Evolutionary conservation across 1,140 invertebrate species (phyloP), one percentile per base, ranked within the genome.

Genomic region (Aphaenogaster floridana): DNA sequence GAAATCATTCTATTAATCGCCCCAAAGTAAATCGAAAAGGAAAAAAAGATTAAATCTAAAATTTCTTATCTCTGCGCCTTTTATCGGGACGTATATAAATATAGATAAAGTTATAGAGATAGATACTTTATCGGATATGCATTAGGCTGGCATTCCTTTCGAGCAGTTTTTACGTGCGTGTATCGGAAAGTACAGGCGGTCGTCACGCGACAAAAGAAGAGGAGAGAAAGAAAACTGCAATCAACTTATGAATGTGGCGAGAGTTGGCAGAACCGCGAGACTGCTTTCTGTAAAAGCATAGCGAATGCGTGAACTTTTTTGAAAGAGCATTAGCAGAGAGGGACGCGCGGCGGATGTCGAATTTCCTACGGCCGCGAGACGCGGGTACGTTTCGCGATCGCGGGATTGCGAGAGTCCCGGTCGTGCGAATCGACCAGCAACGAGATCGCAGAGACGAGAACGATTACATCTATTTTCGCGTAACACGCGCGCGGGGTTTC

Each of bases 381-480:
- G 63, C 15, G n/a, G 28, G 48, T 52, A 54, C 63, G 17, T 63
- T 61, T 61, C 17, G 54, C 45, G 15, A 28, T 11, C 48, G 15
- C 50, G 15, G 15, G 42, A 17, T 81, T 59, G 15, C 69, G 17
- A 48, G 50, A 59, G 9, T 15, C 8, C 74, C 57, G 50, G 21
- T 13, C 13, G 28, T 13, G 36, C 72, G 39, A 34, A 77, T 63
- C 34, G 54, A 34, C 21, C 15, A 3, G 45, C n/a, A 4, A 45
- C 42, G 77, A 57, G 45, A 86, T 79, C 48, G 39, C 48, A 68
- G 36, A 54, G 45, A 28, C 61, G 77, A 79, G 39, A 52, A 79
- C 68, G 54, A 83, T 83, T 86, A 68, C 78, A 64, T 81, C 42
- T 59, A 86, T 86, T 84, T 81, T 84, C 80, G 42, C 80, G 69